Conservation (phyloP, 2,113 vertebrate species). For the Cisticola juncidis region DNA sequence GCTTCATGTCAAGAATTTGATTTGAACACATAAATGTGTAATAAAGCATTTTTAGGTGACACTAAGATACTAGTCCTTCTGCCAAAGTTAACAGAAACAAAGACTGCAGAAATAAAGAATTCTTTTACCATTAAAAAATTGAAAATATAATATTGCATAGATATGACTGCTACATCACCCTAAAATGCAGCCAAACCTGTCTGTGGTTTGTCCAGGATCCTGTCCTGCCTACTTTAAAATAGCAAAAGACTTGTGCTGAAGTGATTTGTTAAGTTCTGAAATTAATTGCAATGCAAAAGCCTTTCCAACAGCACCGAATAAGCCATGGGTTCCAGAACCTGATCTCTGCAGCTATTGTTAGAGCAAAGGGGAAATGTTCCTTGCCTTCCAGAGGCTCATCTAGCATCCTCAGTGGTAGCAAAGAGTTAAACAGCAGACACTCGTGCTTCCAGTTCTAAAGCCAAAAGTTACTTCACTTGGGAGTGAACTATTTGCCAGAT, state of each 20-base stretch:
- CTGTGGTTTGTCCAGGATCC: background rate
- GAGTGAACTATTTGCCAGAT: conserved; percentile 75
- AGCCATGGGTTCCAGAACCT: background rate
- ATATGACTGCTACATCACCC: background rate
- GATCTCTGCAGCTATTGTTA: background rate
- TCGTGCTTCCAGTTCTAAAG: conserved; percentile 32
- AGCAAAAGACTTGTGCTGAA: background rate
- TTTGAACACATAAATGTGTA: background rate
- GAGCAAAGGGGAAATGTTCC: background rate
- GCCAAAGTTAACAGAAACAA: conserved; percentile 13
- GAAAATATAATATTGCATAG: background rate
- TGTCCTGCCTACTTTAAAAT: background rate
- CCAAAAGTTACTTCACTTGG: conserved; percentile 76
- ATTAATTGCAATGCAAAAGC: background rate
- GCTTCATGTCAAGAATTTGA: background rate
- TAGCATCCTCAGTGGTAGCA: background rate
- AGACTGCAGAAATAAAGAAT: background rate
- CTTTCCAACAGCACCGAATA: background rate
- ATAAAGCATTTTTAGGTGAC: conserved; percentile 27
- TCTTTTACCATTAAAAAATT: background rate
- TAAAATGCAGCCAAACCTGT: background rate
- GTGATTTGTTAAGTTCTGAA: background rate
- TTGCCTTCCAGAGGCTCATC: background rate
- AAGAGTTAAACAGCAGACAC: conserved; percentile 62
- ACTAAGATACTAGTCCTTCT: background rate